Base-by-base conservation (phyloP, 2,888 invertebrate species). In the Agrochola lota region DNA sequence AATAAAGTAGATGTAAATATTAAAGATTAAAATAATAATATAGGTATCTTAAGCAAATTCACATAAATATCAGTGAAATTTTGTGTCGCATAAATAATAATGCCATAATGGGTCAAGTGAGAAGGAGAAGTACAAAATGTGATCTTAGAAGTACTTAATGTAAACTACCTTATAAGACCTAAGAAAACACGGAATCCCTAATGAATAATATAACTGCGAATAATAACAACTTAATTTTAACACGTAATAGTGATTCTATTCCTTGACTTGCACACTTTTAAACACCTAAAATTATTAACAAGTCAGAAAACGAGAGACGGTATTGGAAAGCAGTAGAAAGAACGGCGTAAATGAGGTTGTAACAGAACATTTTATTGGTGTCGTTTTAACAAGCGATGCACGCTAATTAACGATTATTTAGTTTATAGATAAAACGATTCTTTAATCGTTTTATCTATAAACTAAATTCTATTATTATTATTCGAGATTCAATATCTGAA, bases 341-440 rank as follows among this genome's bases (percentile, higher is more conserved):
- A 59, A 75, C 59, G 78, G 60, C 66, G 46, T 81, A 81, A 86
- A 85, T 89, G 88, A 91, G 91, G 89, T 91, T 89, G 89, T 90
- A 90, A 90, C 88, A 85, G 85, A 88, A 87, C 74, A 77, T 80
- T 78, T 85, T 82, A 89, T 91, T 84, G 88, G 77, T 90, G 89
- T 91, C 84, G 82, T 80, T 74, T 73, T 74, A 80, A 88, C 84
- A 81, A 85, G 86, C 84, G 88, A 88, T 89, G 87, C 83, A 88
- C 85, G 88, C 82, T 85, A 68, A 86, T 88, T 67, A 77, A 68
- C 59, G 60, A 78, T 68, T 23, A 23, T 17, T 60, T 62, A 26
- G 40, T 43, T 46, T 26, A 73, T 35, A 11, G 2, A 57, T 7
- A 77, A 30, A 35, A 55, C 46, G 0, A 40, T 20, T n/a, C n/a